Conservation (phyloP, 2,888 invertebrate genomes). For the Eustalomyia histrio region DNA sequence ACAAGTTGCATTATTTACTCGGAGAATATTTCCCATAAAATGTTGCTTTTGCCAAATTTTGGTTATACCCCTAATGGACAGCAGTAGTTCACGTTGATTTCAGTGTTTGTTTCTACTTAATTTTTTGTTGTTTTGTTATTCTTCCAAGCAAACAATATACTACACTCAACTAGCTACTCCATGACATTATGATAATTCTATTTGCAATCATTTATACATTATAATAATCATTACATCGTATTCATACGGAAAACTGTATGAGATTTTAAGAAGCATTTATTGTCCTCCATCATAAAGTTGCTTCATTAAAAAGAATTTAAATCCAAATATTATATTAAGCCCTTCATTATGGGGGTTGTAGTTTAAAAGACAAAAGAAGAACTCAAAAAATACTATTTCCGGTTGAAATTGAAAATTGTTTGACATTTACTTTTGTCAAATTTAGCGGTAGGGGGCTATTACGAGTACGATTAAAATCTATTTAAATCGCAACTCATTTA, state of each 20-base stretch:
- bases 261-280: background rate
- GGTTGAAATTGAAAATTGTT: constrained; percentile 36
- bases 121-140: constrained; percentile 11
- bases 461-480: constrained; percentile 4
- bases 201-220: constrained; percentile 48
- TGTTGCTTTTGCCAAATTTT: no score
- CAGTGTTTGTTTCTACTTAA: background rate
- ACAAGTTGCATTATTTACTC: no score
- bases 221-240: constrained; percentile 33
- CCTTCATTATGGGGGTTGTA: constrained; percentile 23
- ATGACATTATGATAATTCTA: constrained; percentile 55
- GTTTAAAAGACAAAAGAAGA: background rate
- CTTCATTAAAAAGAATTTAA: constrained; percentile 4
- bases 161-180: constrained; percentile 34
- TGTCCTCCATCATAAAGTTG: background rate
- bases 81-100: constrained; percentile 19
- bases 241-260: background rate
- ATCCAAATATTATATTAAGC: constrained; percentile 28
- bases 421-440: constrained; percentile 50
- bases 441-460: constrained; percentile 19
- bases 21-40: no score
- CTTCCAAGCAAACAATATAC: constrained; percentile 21
- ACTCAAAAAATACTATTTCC: constrained; percentile 38
- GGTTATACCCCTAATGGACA: no score
- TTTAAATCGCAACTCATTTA: constrained; percentile 46